Percentiles rank a stretch among this genome's conserved stretches.
Evolutionary conservation across 1,140 invertebrate species (phyloP).

Genomic region (Pseudomyrmex sp.): DNA sequence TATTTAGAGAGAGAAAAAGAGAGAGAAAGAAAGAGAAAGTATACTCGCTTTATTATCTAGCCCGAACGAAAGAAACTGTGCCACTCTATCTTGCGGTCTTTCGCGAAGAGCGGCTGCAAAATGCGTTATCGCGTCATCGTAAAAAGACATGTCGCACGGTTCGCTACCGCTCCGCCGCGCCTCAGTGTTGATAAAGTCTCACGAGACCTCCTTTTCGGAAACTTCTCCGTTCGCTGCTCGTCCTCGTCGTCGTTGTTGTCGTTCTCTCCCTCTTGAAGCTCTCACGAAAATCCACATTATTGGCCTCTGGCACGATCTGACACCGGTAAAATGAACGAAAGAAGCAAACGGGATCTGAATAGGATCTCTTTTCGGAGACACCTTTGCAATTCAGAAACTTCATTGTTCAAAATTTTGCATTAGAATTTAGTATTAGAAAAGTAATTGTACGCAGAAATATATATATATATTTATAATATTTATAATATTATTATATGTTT

Average conservation of each 20-base stretch:
- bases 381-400: background rate
- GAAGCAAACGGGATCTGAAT: background rate
- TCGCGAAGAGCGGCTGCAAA: slow-evolving; percentile 32
- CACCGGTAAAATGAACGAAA: slow-evolving; percentile 29
- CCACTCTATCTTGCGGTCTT: slow-evolving; percentile 34
- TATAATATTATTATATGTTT: no score
- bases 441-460: no score
- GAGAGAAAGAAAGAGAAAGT: no score
- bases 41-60: slow-evolving; percentile 39
- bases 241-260: slow-evolving; percentile 2
- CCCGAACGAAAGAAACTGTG: slow-evolving; percentile 4
- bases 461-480: no score
- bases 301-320: slow-evolving; percentile 8
- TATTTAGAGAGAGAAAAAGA: slow-evolving; percentile 23
- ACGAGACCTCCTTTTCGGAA: slow-evolving; percentile 28
- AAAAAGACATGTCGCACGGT: slow-evolving; percentile 42
- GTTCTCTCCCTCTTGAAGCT: background rate
- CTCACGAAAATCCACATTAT: slow-evolving; percentile 53
- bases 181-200: slow-evolving; percentile 44
- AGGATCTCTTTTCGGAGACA: background rate
- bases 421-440: no score
- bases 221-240: slow-evolving; percentile 14
- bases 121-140: slow-evolving; percentile 58
- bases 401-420: no score
- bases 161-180: slow-evolving; percentile 13